Percentiles rank a stretch among this genome's conserved stretches.
These are phyloP conservation scores for Chloebia gouldiae DNA, from an alignment of 2,113 vertebrate species.

Conservation along the genomic window DNA sequence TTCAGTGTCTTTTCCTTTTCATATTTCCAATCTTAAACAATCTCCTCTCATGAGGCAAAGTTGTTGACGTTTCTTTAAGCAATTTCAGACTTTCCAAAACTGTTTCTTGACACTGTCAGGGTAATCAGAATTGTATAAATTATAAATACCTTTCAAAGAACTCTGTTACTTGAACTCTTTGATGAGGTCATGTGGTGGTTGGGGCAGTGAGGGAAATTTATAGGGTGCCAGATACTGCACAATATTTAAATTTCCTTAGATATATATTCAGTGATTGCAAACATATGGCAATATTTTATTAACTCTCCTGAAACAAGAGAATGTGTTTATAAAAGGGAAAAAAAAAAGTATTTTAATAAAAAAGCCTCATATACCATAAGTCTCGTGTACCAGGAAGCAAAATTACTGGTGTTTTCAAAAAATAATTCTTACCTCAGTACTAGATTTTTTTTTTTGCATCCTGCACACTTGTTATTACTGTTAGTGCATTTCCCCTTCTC, in stretches of 20 bases:
- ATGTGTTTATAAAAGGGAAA: background rate
- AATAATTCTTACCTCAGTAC: background rate
- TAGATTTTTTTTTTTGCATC: background rate
- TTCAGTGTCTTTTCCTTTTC: background rate
- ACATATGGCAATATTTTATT: background rate
- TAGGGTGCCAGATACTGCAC: background rate
- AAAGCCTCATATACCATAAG: background rate
- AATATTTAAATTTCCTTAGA: background rate
- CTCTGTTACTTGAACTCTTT: background rate
- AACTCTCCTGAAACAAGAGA: background rate
- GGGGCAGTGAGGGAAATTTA: background rate
- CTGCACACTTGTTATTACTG: background rate
- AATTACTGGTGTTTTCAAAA: background rate
- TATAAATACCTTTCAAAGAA: background rate
- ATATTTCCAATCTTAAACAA: background rate
- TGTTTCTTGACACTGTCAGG: background rate
- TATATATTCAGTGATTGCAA: background rate
- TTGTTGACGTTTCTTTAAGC: background rate
- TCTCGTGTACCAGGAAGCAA: background rate
- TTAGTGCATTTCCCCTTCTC: background rate
- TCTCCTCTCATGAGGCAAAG: background rate
- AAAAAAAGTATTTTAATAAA: background rate
- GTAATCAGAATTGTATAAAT: background rate
- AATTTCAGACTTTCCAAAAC: background rate
- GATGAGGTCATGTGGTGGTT: background rate